Conservation (phyloP, 2,888 invertebrate genomes). For the Pammene fasciana region DNA sequence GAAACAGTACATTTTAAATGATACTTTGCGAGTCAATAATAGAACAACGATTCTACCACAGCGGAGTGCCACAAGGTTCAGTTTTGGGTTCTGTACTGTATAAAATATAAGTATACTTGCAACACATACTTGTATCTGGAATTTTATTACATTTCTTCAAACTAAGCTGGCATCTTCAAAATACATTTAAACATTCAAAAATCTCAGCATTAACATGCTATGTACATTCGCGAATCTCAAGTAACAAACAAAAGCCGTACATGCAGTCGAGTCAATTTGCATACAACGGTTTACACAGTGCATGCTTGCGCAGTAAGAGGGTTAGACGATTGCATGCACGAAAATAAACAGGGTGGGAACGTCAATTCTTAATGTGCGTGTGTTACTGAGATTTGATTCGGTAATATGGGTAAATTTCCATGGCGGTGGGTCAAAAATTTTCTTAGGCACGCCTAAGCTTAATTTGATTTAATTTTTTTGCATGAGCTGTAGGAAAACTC, state of each 20-base stretch:
- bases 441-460: no score
- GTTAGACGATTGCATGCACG: neutral
- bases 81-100: neutral
- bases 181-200: neutral
- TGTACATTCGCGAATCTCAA: constrained; percentile 17
- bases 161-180: neutral
- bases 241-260: constrained; percentile 30
- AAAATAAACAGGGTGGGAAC: neutral
- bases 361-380: neutral
- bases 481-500: no score
- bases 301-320: constrained; percentile 21
- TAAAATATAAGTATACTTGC: no score
- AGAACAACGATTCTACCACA: neutral
- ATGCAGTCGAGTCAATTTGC: constrained; percentile 21
- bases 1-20: neutral
- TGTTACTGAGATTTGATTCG: neutral
- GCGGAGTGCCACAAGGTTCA: neutral
- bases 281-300: constrained; percentile 29
- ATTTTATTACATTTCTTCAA: neutral
- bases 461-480: no score
- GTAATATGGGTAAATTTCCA: neutral
- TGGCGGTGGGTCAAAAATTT: no score
- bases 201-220: constrained; percentile 27
- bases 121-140: neutral
- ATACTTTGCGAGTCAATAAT: neutral